phyloP scores from a whole-genome alignment of 2,797 vertebrate species.

The Acanthurus tractus region DNA sequence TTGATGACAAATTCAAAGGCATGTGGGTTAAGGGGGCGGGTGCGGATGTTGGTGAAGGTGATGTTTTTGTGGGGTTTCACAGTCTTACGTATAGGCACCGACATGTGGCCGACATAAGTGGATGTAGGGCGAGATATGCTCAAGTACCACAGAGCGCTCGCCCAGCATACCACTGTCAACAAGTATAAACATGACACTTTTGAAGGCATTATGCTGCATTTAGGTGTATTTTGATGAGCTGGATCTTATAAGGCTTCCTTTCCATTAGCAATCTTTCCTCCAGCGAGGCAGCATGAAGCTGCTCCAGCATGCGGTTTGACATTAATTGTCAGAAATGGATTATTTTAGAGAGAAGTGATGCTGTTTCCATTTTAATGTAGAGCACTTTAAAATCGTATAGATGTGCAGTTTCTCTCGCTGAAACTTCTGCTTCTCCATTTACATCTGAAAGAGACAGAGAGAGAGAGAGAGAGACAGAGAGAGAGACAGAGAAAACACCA shows the following conservation, averaged over 20 bases:
- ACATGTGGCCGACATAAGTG: slow-evolving; percentile 90
- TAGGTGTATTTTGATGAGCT: slow-evolving; percentile 82
- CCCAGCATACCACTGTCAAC: slow-evolving; percentile 98
- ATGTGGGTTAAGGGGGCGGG: slow-evolving; percentile 95
- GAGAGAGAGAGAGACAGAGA: slow-evolving; percentile 65
- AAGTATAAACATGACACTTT: slow-evolving; percentile 97
- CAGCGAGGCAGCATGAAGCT: slow-evolving; percentile 88
- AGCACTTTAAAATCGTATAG: slow-evolving; percentile 55
- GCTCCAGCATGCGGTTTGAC: slow-evolving; percentile 81
- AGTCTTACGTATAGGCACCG: slow-evolving; percentile 86
- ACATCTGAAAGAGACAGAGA: slow-evolving; percentile 82
- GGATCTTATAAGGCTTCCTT: slow-evolving; percentile 83
- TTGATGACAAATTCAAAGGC: slow-evolving; percentile 95
- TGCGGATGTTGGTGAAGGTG: slow-evolving; percentile 95
- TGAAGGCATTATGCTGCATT: slow-evolving; percentile 94
- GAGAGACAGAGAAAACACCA: slow-evolving; percentile 59
- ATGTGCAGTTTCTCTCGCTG: slow-evolving; percentile 62
- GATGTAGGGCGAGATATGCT: slow-evolving; percentile 94
- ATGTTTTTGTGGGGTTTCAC: slow-evolving; percentile 89
- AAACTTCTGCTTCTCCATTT: slow-evolving; percentile 74
- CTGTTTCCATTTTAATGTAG: slow-evolving; percentile 65
- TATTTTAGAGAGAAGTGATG: slow-evolving; percentile 76
- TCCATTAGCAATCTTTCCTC: slow-evolving; percentile 80
- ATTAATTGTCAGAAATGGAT: slow-evolving; percentile 82
- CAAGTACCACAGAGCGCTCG: slow-evolving; percentile 96